phyloP scores from a whole-genome alignment of 2,113 vertebrate species.

The Paraplagusia blochii region DNA sequence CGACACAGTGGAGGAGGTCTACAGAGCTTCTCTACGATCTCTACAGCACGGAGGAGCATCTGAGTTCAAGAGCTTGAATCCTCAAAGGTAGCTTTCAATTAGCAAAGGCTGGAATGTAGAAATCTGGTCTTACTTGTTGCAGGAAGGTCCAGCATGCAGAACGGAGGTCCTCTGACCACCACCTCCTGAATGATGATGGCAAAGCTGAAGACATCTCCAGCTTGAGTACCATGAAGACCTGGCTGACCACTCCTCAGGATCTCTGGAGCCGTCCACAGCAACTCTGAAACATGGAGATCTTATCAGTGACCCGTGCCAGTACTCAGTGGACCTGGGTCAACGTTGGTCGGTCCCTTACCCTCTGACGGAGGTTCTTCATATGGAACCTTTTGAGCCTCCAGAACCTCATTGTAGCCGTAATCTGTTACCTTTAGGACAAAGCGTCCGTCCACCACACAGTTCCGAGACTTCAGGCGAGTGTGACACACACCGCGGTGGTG shows the following conservation, averaged over 20 bases:
- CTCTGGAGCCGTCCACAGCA: conserved; percentile 81
- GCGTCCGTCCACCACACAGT: conserved; percentile 79
- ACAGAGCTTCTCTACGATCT: conserved; percentile 73
- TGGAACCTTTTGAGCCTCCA: conserved; percentile 69
- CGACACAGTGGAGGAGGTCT: conserved; percentile 77
- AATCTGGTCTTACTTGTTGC: conserved; percentile 52
- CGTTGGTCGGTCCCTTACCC: conserved; percentile 43
- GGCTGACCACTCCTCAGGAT: conserved; percentile 64
- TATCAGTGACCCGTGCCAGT: background rate
- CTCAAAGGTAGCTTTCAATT: too few relatives aligned
- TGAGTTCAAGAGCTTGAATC: too few relatives aligned
- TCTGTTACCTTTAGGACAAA: conserved; percentile 79
- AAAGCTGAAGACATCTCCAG: conserved; percentile 79
- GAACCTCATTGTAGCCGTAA: conserved; percentile 73
- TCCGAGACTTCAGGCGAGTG: conserved; percentile 75
- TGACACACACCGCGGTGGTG: conserved; percentile 72
- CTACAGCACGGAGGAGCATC: conserved; percentile 46
- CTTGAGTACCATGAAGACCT: conserved; percentile 55
- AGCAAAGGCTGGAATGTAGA: background rate
- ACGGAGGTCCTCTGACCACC: conserved; percentile 75
- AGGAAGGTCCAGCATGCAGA: conserved; percentile 75
- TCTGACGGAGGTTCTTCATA: conserved; percentile 57
- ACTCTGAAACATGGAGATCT: conserved; percentile 42
- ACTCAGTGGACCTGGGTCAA: background rate
- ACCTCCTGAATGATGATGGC: conserved; percentile 81